Percentiles rank a stretch among this genome's conserved stretches.
Conservation (phyloP, 2,797 vertebrate species). For the Neomorphus geoffroyi region DNA sequence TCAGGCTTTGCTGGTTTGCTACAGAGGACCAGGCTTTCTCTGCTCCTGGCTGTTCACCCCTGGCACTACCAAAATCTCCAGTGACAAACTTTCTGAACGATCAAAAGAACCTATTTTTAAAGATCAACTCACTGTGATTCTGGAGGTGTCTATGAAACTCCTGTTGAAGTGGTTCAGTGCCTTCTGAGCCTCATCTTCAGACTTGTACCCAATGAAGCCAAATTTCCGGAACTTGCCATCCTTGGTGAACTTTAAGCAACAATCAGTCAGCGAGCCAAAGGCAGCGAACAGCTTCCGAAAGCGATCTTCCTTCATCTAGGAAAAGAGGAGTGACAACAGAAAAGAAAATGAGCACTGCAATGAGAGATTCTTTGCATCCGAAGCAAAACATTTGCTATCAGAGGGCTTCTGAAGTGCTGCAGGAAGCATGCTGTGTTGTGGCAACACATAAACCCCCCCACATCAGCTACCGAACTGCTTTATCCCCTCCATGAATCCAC, state of each 20-base stretch:
- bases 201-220: conserved; percentile 94
- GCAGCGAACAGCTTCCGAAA: conserved; percentile 87
- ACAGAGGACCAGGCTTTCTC: background rate
- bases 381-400: rapidly evolving
- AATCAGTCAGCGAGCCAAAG: conserved; percentile 92
- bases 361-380: rapidly evolving
- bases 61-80: background rate
- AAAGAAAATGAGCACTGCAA: background rate
- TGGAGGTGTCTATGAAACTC: conserved; percentile 92
- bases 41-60: rapidly evolving
- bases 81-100: background rate
- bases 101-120: rapidly evolving
- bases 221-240: conserved; percentile 95
- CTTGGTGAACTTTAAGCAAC: conserved; percentile 92
- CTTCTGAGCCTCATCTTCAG: conserved; percentile 83
- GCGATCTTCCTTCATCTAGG: conserved; percentile 92
- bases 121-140: conserved; percentile 81
- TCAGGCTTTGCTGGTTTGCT: background rate
- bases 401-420: rapidly evolving
- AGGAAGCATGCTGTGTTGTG: rapidly evolving
- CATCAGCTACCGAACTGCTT: rapidly evolving
- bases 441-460: rapidly evolving
- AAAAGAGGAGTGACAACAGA: rapidly evolving
- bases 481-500: rapidly evolving
- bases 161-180: conserved; percentile 89